Percentiles rank a stretch among this genome's conserved stretches.
phyloP scores from a whole-genome alignment of 2,797 vertebrate genomes.

The Myotis vivesi region DNA sequence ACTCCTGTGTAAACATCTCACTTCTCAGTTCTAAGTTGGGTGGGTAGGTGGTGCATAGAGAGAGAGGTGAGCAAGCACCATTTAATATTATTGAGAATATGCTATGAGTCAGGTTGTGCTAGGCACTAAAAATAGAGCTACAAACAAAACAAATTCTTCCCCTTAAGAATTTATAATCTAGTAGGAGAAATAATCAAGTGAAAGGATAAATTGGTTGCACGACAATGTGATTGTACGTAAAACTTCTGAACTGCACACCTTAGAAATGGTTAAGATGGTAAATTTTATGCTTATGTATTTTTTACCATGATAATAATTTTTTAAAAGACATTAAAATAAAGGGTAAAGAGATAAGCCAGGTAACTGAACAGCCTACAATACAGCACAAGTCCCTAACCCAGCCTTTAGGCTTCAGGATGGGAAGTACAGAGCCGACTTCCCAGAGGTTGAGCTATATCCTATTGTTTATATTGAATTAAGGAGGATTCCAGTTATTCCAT shows the following conservation, averaged over 20 bases:
- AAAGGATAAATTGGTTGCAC: not conserved
- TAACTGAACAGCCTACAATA: not conserved
- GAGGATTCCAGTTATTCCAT: not conserved
- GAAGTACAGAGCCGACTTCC: not conserved
- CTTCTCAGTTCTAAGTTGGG: not conserved
- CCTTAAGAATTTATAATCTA: not conserved
- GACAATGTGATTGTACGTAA: not conserved
- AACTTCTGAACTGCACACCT: not conserved
- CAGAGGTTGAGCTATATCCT: not conserved
- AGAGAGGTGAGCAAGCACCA: not conserved
- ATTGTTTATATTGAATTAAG: not conserved
- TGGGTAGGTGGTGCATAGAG: not conserved
- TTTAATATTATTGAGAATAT: constrained; percentile 7
- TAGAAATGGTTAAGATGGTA: not conserved
- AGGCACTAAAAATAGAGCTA: not conserved
- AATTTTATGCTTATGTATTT: constrained; percentile 4
- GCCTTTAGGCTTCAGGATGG: not conserved
- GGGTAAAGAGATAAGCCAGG: not conserved
- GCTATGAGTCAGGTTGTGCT: not conserved
- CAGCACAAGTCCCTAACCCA: not conserved
- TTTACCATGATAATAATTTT: not conserved
- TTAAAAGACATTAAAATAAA: not conserved
- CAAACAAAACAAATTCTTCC: not conserved
- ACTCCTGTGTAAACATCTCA: not conserved
- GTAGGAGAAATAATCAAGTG: not conserved